Evolutionary conservation across 2,113 vertebrate species (phyloP).

Genomic region (Calypte anna): DNA sequence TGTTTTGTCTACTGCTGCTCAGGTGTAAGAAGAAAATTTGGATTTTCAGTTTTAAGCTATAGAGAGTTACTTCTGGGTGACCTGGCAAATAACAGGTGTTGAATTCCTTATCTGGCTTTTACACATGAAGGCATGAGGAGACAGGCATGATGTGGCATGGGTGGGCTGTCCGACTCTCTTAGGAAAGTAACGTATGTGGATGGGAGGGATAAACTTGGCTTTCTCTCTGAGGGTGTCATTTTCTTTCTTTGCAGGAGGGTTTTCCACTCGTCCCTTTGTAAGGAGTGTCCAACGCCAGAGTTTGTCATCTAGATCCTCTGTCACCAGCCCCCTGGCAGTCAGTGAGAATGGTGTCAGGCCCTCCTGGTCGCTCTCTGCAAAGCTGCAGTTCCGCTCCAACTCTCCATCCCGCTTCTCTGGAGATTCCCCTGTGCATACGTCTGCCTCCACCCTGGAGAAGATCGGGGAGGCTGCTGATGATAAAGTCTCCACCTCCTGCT

Average conservation of each 20-base stretch:
- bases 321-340: constrained; percentile 90
- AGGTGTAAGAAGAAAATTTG: neutral
- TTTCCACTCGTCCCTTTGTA: constrained; percentile 95
- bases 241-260: constrained; percentile 83
- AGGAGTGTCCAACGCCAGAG: constrained; percentile 96
- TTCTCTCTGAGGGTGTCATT: neutral
- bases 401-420: constrained; percentile 93
- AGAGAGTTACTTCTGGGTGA: neutral
- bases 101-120: neutral
- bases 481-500: constrained; percentile 92
- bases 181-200: neutral
- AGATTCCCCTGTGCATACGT: constrained; percentile 86
- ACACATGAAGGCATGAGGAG: neutral
- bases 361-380: constrained; percentile 92
- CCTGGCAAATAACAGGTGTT: neutral
- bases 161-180: neutral
- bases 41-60: neutral
- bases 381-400: constrained; percentile 92
- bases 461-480: constrained; percentile 91
- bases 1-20: neutral
- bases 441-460: constrained; percentile 89
- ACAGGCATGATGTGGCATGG: fast-evolving
- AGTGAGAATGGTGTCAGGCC: constrained; percentile 89
- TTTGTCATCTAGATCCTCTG: constrained; percentile 89
- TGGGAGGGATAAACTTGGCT: neutral